These are phyloP conservation scores for Andrena haemorrhoa DNA, from an alignment of 2,888 invertebrate species.

Conservation along the genomic window DNA sequence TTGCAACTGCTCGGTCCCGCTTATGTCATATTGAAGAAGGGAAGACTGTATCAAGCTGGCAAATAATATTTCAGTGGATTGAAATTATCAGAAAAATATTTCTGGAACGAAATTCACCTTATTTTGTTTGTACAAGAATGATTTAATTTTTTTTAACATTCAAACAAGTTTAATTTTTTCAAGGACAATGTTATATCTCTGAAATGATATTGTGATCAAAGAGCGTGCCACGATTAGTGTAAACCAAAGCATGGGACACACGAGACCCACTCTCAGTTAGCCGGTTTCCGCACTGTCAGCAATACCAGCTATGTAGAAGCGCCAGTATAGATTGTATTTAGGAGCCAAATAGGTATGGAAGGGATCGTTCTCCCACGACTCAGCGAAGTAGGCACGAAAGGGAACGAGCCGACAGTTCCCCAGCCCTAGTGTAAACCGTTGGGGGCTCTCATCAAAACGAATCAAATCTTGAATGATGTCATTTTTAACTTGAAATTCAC, in stretches of 20 bases:
- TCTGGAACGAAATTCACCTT: not conserved
- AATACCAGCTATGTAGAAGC: no score
- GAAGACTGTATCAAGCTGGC: conserved; percentile 6
- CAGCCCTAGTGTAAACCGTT: no score
- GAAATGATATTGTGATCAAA: conserved; percentile 7
- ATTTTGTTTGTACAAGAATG: conserved; percentile 2
- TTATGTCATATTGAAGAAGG: not conserved
- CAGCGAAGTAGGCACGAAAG: no score
- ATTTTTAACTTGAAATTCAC: not conserved
- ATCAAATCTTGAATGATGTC: no score
- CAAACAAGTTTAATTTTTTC: conserved; percentile 15
- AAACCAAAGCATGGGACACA: not conserved
- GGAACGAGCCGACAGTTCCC: no score
- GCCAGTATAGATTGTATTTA: no score
- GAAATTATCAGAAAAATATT: conserved; percentile 1
- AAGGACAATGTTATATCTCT: not conserved
- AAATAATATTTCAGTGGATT: not conserved
- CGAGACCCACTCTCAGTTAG: no score
- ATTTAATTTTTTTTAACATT: not conserved
- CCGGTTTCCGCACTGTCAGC: no score
- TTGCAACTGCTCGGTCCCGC: not conserved
- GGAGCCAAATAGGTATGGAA: no score
- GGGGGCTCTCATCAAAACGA: no score
- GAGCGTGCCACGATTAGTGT: not conserved
- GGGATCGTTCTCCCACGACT: no score